Conservation (phyloP, 2,888 invertebrate species). For the Sturmia bella region DNA sequence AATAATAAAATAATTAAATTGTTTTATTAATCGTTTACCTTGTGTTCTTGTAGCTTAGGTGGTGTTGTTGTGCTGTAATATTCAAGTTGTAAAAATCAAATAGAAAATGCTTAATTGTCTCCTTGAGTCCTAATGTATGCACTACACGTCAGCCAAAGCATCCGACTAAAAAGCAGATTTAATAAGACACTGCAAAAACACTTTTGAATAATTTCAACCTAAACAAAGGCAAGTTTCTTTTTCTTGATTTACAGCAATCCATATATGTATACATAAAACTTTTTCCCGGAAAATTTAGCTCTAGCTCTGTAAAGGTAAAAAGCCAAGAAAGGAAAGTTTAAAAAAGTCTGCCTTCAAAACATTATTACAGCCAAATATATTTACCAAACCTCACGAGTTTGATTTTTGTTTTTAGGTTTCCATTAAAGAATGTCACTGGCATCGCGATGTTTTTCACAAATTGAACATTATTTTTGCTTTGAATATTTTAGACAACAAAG, state of each 20-base stretch:
- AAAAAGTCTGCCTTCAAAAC: conserved; percentile 34
- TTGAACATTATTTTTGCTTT: conserved; percentile 25
- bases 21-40: conserved; percentile 73
- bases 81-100: conserved; percentile 62
- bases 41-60: conserved; percentile 85
- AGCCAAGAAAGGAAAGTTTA: conserved; percentile 29
- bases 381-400: conserved; percentile 53
- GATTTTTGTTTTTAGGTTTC: conserved; percentile 68
- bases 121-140: conserved; percentile 70
- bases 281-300: conserved; percentile 67
- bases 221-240: conserved; percentile 69
- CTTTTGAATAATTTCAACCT: conserved; percentile 66
- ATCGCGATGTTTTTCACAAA: conserved; percentile 48
- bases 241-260: conserved; percentile 68
- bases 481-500: conserved; percentile 17
- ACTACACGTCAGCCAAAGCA: conserved; percentile 68
- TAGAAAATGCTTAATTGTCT: conserved; percentile 63
- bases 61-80: conserved; percentile 72
- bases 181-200: conserved; percentile 64
- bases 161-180: conserved; percentile 68
- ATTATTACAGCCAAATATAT: conserved; percentile 41
- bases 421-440: conserved; percentile 57
- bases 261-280: conserved; percentile 58
- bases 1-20: conserved; percentile 42
- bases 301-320: conserved; percentile 58